Conservation (phyloP, 2,888 invertebrate species). For the Sabellastarte sp. region DNA sequence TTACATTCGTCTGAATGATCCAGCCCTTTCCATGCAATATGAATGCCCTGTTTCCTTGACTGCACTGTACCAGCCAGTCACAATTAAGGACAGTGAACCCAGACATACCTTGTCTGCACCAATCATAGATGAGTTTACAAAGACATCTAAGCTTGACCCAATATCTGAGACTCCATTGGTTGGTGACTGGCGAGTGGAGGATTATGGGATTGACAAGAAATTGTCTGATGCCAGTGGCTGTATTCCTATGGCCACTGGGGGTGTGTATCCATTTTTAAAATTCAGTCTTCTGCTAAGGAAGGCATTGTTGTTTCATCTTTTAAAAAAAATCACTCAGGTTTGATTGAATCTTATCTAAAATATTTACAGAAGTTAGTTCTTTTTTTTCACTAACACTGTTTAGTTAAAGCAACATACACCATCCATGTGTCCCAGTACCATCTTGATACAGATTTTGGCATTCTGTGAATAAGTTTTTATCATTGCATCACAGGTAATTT, state of each 20-base stretch:
- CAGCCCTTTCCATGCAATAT: slow-evolving; percentile 37
- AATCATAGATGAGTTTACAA: slow-evolving; percentile 48
- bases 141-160: slow-evolving; percentile 51
- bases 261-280: slow-evolving; percentile 19
- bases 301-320: too few relatives aligned
- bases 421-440: too few relatives aligned
- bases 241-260: slow-evolving; percentile 48
- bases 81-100: slow-evolving; percentile 48
- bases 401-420: too few relatives aligned
- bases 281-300: too few relatives aligned
- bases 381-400: too few relatives aligned
- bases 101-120: slow-evolving; percentile 51
- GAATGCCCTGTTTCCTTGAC: slow-evolving; percentile 55
- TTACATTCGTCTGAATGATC: slow-evolving; percentile 43
- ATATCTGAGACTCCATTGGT: slow-evolving; percentile 42
- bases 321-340: too few relatives aligned
- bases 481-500: too few relatives aligned
- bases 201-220: slow-evolving; percentile 45
- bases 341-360: too few relatives aligned
- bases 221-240: slow-evolving; percentile 38
- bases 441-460: too few relatives aligned
- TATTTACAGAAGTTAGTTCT: too few relatives aligned
- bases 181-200: slow-evolving; percentile 45
- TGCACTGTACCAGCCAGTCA: slow-evolving; percentile 50
- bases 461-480: too few relatives aligned